A percentile compares a stretch with the other conserved stretches of the same genome.
Evolutionary conservation across 2,797 vertebrate genomes (phyloP).

Genomic region (Rousettus madagascariensis): DNA sequence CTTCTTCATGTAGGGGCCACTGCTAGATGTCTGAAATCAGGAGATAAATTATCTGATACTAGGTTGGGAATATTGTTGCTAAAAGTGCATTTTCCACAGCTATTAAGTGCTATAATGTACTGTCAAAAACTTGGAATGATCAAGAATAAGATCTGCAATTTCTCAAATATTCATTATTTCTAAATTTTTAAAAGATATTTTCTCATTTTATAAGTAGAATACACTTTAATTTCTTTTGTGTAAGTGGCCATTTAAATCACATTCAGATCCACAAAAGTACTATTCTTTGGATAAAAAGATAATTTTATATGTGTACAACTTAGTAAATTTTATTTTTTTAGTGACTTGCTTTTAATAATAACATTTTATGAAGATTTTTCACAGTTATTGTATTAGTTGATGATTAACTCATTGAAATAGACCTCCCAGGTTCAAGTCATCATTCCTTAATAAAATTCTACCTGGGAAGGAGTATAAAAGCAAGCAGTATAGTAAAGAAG

Average conservation of each 20-base stretch:
- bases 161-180: constrained; percentile 9
- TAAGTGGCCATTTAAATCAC: constrained; percentile 12
- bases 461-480: not conserved
- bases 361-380: constrained; percentile 24
- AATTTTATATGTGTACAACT: not conserved
- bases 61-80: constrained; percentile 8
- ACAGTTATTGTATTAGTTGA: not conserved
- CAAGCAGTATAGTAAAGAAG: not conserved
- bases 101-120: not conserved
- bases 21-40: not conserved
- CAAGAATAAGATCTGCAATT: not conserved
- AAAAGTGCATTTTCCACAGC: not conserved
- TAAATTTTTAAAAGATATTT: constrained; percentile 24
- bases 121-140: not conserved
- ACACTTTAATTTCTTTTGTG: not conserved
- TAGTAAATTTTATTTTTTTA: constrained; percentile 29
- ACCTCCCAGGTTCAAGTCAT: not conserved
- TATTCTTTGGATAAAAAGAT: not conserved
- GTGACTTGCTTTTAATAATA: not conserved
- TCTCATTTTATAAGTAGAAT: constrained; percentile 28
- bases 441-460: not conserved
- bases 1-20: not conserved
- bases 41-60: not conserved
- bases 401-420: not conserved
- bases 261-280: not conserved